A percentile compares a stretch with the other conserved stretches of the same genome.
phyloP scores from a whole-genome alignment of 92 coral and sea anemone species.

The Metridium senile region DNA sequence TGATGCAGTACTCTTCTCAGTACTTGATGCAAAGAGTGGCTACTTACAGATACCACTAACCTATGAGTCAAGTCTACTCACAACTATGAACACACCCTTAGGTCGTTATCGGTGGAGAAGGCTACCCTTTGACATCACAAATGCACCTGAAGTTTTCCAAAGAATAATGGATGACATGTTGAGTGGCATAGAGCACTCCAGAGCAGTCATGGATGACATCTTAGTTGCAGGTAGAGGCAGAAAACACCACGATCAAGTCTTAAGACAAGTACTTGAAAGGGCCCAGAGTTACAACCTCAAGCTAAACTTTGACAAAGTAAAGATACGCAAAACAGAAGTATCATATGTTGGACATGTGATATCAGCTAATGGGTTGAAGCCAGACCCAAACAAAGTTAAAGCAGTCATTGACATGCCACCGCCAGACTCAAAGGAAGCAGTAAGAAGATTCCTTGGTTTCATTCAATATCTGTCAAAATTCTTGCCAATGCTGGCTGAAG shows the following conservation, averaged over 20 bases:
- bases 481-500: constrained; percentile 44
- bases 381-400: no score
- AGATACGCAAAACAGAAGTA: constrained; percentile 40
- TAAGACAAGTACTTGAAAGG: no score
- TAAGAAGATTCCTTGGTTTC: constrained; percentile 40
- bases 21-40: constrained; percentile 19
- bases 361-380: constrained; percentile 46
- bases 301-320: constrained; percentile 60
- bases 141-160: constrained; percentile 45
- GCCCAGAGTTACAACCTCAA: no score
- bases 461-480: constrained; percentile 47
- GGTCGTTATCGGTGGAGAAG: neutral
- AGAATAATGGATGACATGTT: constrained; percentile 46
- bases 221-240: constrained; percentile 49
- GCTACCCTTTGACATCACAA: neutral
- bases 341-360: constrained; percentile 58
- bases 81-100: neutral
- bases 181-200: constrained; percentile 41
- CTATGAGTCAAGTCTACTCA: neutral
- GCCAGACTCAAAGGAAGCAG: constrained; percentile 43
- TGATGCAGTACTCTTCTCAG: constrained; percentile 9
- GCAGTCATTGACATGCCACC: constrained; percentile 53
- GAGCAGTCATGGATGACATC: constrained; percentile 49
- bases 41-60: constrained; percentile 4
- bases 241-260: constrained; percentile 52